Percentiles rank a stretch among this genome's conserved stretches.
phyloP scores from a whole-genome alignment of 2,113 vertebrate species.

The Poicephalus meyeri region DNA sequence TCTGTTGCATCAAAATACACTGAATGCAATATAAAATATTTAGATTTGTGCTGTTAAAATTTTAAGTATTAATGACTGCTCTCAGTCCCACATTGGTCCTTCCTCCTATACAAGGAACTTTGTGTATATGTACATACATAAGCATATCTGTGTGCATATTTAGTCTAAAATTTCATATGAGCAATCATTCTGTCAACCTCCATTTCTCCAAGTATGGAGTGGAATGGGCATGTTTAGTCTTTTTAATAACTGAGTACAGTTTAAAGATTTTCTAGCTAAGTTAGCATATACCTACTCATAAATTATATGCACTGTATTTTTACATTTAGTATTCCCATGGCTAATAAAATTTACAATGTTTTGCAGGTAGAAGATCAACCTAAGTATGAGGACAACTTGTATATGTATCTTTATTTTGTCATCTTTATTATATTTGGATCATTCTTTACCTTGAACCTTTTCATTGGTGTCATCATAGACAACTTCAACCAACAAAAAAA shows the following conservation, averaged over 20 bases:
- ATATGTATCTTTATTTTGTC: constrained; percentile 95
- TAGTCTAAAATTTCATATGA: neutral
- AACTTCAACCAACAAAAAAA: constrained; percentile 99
- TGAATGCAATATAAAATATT: neutral
- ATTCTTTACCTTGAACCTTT: constrained; percentile 98
- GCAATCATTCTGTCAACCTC: neutral
- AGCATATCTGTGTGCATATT: neutral
- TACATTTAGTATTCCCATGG: neutral
- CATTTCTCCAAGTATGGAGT: neutral
- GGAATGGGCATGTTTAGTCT: neutral
- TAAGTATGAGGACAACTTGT: constrained; percentile 84
- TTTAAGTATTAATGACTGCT: neutral
- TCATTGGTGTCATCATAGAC: constrained; percentile 99
- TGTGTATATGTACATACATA: neutral
- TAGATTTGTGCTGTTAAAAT: neutral
- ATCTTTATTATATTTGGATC: constrained; percentile 98
- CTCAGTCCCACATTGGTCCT: neutral
- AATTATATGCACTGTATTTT: neutral
- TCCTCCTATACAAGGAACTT: neutral
- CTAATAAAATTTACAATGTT: neutral
- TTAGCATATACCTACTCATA: neutral
- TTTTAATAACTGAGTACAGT: neutral
- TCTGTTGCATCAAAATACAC: neutral
- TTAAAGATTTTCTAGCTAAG: neutral
- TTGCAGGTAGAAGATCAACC: constrained; percentile 85